Conservation (phyloP, 2,888 invertebrate species). For the Caenorhabditis plicata region DNA sequence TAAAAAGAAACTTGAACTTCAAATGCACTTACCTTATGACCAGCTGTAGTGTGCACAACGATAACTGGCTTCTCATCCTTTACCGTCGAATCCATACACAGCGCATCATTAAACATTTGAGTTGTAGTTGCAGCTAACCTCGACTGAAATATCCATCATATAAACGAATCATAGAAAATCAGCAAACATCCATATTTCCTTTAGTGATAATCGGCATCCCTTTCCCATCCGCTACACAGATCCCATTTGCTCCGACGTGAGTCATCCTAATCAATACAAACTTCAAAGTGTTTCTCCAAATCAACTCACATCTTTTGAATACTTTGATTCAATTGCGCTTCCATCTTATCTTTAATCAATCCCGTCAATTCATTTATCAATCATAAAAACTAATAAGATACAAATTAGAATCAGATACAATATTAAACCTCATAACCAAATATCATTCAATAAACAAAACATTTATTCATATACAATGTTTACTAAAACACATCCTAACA, state of each 20-base stretch:
- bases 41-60: slow-evolving; percentile 11
- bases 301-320: slow-evolving; percentile 10
- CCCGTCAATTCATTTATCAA: too few species aligned
- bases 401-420: too few species aligned
- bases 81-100: slow-evolving; percentile 11
- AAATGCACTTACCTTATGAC: slow-evolving; percentile 6
- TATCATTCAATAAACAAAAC: too few species aligned
- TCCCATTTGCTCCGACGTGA: slow-evolving; percentile 8
- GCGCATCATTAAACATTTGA: slow-evolving; percentile 18
- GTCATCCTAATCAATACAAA: slow-evolving; percentile 9
- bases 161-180: neutral
- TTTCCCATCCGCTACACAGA: slow-evolving; percentile 13
- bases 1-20: too few species aligned
- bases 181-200: slow-evolving; percentile 11
- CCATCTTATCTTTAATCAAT: too few species aligned
- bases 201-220: slow-evolving; percentile 10
- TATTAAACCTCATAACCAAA: too few species aligned
- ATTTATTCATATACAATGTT: too few species aligned
- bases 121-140: slow-evolving; percentile 5
- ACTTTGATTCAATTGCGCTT: slow-evolving; percentile 9
- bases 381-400: too few species aligned
- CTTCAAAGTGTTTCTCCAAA: neutral
- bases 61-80: slow-evolving; percentile 22
- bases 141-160: slow-evolving; percentile 2
- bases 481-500: too few species aligned